A percentile compares a stretch with the other conserved stretches of the same genome.
phyloP scores from a whole-genome alignment of 2,888 invertebrate species.

The Podabrus alpinus region DNA sequence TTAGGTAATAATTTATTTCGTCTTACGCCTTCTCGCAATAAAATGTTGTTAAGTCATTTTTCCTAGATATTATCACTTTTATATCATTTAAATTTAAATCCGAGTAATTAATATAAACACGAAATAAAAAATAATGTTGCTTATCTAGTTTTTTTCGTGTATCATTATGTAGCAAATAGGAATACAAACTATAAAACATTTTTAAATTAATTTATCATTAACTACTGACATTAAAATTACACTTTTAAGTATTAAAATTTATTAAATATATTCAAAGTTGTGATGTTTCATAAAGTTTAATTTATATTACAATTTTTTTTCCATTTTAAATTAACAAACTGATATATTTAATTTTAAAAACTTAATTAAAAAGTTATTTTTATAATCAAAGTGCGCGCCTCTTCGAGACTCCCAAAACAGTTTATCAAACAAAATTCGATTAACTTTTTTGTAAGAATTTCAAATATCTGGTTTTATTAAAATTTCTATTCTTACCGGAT shows the following conservation, averaged over 20 bases:
- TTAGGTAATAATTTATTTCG: not conserved
- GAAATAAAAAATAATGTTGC: not conserved
- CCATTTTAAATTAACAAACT: not conserved
- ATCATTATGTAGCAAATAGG: not conserved
- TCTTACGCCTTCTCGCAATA: not conserved
- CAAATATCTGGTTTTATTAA: constrained; percentile 21
- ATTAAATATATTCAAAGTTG: not conserved
- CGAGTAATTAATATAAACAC: not conserved
- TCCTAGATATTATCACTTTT: not conserved
- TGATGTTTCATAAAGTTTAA: not conserved
- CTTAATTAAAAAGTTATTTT: constrained; percentile 3
- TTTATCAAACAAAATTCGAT: constrained; percentile 12
- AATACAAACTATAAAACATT: not conserved
- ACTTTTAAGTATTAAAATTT: not conserved
- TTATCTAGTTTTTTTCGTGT: not conserved
- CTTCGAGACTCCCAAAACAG: not conserved
- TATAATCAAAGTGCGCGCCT: constrained; percentile 3
- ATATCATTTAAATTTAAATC: not conserved
- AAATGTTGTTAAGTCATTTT: not conserved
- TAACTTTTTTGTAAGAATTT: constrained; percentile 16
- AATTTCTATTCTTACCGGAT: not conserved
- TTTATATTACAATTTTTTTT: not conserved
- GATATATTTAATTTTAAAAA: not conserved
- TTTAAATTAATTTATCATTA: not conserved
- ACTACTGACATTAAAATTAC: not conserved